Percentiles rank a stretch among this genome's conserved stretches.
phyloP scores from a whole-genome alignment of 2,888 invertebrate species.

The Scelioninae gen. 1 region DNA sequence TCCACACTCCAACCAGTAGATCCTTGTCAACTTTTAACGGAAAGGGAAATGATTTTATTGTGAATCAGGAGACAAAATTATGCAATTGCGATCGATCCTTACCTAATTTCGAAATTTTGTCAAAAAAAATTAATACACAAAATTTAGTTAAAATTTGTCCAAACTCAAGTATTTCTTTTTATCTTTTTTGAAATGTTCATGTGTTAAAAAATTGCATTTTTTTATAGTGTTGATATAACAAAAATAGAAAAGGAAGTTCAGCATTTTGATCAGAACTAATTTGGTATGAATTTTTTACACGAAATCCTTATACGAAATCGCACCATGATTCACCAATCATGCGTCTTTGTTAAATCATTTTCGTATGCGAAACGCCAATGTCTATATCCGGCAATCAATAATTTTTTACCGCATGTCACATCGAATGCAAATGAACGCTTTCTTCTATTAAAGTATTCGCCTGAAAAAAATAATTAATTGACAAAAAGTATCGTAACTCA shows the following conservation, averaged over 20 bases:
- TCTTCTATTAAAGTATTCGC: background rate
- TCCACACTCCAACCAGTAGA: too few relatives aligned
- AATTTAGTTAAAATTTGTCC: too few relatives aligned
- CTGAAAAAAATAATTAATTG: background rate
- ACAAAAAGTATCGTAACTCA: constrained; percentile 7
- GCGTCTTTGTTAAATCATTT: constrained; percentile 18
- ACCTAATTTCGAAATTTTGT: background rate
- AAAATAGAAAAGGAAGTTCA: too few relatives aligned
- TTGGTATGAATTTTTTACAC: background rate
- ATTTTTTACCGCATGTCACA: constrained; percentile 1
- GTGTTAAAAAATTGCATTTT: too few relatives aligned
- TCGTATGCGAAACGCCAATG: background rate
- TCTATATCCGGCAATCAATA: constrained; percentile 5
- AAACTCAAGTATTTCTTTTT: too few relatives aligned
- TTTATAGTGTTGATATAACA: background rate
- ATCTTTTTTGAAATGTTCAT: too few relatives aligned
- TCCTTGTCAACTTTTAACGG: too few relatives aligned
- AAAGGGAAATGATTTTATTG: too few relatives aligned
- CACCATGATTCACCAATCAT: constrained; percentile 1
- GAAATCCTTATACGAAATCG: background rate
- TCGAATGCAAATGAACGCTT: constrained; percentile 9
- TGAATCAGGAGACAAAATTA: background rate
- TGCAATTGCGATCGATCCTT: constrained; percentile 1
- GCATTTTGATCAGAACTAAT: too few relatives aligned
- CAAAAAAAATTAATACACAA: background rate